A percentile compares a stretch with the other conserved stretches of the same genome.
phyloP scores from a whole-genome alignment of 2,113 vertebrate genomes.

The Calyptomena viridis region DNA sequence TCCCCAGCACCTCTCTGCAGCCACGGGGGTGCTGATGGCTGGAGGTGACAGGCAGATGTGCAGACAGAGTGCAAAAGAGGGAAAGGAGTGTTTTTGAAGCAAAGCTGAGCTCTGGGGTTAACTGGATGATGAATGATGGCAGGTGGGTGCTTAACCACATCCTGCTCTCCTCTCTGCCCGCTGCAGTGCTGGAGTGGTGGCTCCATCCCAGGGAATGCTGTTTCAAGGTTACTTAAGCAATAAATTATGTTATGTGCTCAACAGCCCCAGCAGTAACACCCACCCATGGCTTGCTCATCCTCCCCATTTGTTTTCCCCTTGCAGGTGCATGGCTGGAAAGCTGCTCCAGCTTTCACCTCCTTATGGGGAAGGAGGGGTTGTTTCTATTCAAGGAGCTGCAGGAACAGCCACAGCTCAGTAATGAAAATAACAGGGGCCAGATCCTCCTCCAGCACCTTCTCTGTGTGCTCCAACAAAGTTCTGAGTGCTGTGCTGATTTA shows the following conservation, averaged over 20 bases:
- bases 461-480: neutral
- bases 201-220: neutral
- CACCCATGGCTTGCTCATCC: slow-evolving; percentile 17
- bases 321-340: neutral
- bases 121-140: neutral
- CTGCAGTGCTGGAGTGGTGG: neutral
- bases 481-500: neutral
- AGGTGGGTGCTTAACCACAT: neutral
- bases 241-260: slow-evolving; percentile 57
- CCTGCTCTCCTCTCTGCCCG: neutral
- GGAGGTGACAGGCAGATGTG: neutral
- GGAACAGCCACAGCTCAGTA: neutral
- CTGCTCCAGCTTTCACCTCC: neutral
- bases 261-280: slow-evolving; percentile 15
- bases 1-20: neutral
- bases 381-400: neutral
- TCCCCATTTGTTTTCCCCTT: slow-evolving; percentile 17
- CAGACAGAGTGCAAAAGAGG: neutral
- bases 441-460: neutral
- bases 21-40: neutral
- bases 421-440: neutral
- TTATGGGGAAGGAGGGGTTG: neutral
- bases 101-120: neutral
- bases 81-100: fast-evolving
- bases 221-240: slow-evolving; percentile 57